Evolutionary conservation across 2,888 invertebrate genomes (phyloP), one percentile per base, ranked within the genome.

Genomic region (Drosophila pseudotalamancana): DNA sequence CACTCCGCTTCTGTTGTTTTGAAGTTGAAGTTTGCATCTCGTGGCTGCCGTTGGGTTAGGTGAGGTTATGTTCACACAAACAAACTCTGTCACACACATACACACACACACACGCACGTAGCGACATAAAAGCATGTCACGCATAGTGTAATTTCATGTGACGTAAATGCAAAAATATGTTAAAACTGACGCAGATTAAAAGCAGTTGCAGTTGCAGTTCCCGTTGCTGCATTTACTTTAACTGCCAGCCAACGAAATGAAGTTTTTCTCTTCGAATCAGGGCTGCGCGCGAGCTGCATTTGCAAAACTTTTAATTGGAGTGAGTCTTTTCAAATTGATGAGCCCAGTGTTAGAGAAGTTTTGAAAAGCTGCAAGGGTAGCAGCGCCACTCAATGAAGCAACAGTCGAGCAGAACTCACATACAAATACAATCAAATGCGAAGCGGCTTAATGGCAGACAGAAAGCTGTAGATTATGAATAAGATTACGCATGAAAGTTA

Each of bases 91-190:
- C n/a, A 32, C 25, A 32, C 59, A 61, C 57, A 59, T 57, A 51
- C 51, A 35, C 37, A 55, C 37, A 42, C 35, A 51, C 34, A 51
- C 64, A 61, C 23, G 42, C 50, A 46, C 59, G 42, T 56, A 55
- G 21, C 35, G 62, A 60, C 68, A 77, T 69, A 77, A 74, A 81
- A 83, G 72, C 77, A 77, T 83, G 80, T 81, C 83, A 83, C 80
- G 83, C 83, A 80, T 77, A 77, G 83, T 72, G 69, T 70, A 83
- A 80, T 83, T 77, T 64, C 75, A 77, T 81, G 81, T 82, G 81
- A 82, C 81, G 81, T 78, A 82, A 84, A 82, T 84, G 81, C 78
- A 81, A 82, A 82, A 78, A 82, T 84, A 84, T 84, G 81, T 78
- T 76, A 80, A 83, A 71, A 77, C 71, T 68, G 63, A 65, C 19